phyloP scores from a whole-genome alignment of 2,888 invertebrate species.

The Melanophora roralis region DNA sequence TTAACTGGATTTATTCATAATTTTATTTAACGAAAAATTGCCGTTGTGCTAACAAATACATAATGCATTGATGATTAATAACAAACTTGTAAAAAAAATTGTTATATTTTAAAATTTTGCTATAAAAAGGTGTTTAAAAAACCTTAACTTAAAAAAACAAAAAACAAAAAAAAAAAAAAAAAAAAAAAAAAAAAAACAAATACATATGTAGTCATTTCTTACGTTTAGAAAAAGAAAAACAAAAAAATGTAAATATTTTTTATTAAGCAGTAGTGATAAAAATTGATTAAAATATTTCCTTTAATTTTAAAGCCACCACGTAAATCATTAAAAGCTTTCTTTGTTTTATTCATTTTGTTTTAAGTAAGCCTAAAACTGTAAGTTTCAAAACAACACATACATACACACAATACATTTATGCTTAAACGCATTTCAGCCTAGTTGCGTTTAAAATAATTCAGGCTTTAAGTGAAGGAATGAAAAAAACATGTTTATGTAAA shows the following conservation, averaged over 20 bases:
- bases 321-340: slow-evolving; percentile 42
- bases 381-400: slow-evolving; percentile 15
- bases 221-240: slow-evolving; percentile 11
- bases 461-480: slow-evolving; percentile 36
- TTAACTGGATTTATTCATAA: slow-evolving; percentile 44
- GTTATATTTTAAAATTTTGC: slow-evolving; percentile 18
- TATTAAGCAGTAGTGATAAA: slow-evolving; percentile 51
- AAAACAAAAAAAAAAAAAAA: too few relatives aligned
- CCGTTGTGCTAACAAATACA: slow-evolving; percentile 41
- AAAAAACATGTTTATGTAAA: slow-evolving; percentile 23
- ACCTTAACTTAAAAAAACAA: slow-evolving; percentile 31
- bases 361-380: slow-evolving; percentile 26
- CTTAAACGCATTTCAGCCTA: slow-evolving; percentile 49
- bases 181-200: too few relatives aligned
- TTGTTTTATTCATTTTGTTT: slow-evolving; percentile 36
- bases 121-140: slow-evolving; percentile 39
- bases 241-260: slow-evolving; percentile 51
- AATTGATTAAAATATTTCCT: slow-evolving; percentile 27
- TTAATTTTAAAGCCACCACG: slow-evolving; percentile 39
- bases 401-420: slow-evolving; percentile 13
- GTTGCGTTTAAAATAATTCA: slow-evolving; percentile 48
- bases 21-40: slow-evolving; percentile 22
- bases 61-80: slow-evolving; percentile 34
- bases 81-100: slow-evolving; percentile 24
- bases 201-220: slow-evolving; percentile 47